Evolutionary conservation across 2,113 vertebrate genomes (phyloP).

Genomic region (Upupa epops): DNA sequence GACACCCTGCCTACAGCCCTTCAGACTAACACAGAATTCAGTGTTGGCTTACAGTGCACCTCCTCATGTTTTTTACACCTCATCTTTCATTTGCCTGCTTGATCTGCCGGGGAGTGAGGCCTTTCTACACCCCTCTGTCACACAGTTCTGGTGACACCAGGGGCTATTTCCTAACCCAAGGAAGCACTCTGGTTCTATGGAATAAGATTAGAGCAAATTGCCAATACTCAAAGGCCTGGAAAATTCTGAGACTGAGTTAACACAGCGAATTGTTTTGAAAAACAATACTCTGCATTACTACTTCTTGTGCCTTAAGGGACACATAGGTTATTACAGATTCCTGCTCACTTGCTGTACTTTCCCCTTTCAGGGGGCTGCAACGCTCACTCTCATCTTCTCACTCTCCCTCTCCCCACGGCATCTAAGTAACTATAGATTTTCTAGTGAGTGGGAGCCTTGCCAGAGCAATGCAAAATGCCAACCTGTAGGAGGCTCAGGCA

Average conservation of each 20-base stretch:
- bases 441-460: background rate
- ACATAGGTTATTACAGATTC: background rate
- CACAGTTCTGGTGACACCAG: background rate
- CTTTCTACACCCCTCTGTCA: background rate
- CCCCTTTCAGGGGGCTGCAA: background rate
- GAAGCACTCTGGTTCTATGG: background rate
- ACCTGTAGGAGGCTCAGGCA: too few relatives aligned
- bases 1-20: conserved; percentile 17
- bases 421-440: conserved; percentile 11
- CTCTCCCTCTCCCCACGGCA: background rate
- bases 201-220: background rate
- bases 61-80: background rate
- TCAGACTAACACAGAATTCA: background rate
- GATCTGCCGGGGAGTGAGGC: background rate
- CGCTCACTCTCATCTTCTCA: background rate
- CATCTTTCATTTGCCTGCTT: background rate
- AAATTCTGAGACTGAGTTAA: background rate
- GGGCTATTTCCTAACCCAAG: background rate
- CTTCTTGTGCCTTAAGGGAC: background rate
- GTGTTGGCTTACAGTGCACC: background rate
- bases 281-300: background rate
- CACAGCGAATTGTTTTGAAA: background rate
- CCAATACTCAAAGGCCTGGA: background rate
- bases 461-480: background rate
- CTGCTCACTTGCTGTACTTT: background rate